Evolutionary conservation across 2,888 invertebrate genomes (phyloP).

Genomic region (Melieria crassipennis): DNA sequence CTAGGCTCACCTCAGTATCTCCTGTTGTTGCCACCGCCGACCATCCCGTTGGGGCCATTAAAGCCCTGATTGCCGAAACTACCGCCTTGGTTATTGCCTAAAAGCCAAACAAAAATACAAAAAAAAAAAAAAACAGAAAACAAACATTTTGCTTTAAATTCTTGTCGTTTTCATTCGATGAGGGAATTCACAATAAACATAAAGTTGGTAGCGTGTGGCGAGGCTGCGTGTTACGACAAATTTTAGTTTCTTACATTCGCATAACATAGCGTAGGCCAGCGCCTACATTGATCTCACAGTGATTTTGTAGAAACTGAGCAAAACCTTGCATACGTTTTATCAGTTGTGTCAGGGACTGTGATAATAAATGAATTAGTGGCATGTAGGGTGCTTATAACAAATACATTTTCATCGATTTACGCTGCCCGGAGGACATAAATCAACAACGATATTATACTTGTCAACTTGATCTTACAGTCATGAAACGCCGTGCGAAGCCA

Average conservation of each 20-base stretch:
- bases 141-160: constrained; percentile 36
- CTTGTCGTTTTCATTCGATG: too few species aligned
- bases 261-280: constrained; percentile 64
- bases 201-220: constrained; percentile 54
- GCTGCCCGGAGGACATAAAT: constrained; percentile 41
- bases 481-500: constrained; percentile 60
- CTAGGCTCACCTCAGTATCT: constrained; percentile 64
- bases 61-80: constrained; percentile 68
- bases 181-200: constrained; percentile 48
- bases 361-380: constrained; percentile 10
- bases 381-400: constrained; percentile 42
- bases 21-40: constrained; percentile 63
- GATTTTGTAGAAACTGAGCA: constrained; percentile 45
- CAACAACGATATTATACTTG: constrained; percentile 58
- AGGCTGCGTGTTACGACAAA: constrained; percentile 65
- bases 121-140: constrained; percentile 20
- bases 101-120: constrained; percentile 29
- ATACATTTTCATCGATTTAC: constrained; percentile 56
- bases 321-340: constrained; percentile 44
- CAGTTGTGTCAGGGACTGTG: constrained; percentile 45
- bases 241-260: constrained; percentile 50
- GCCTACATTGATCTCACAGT: constrained; percentile 51
- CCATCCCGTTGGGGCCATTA: constrained; percentile 59
- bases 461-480: constrained; percentile 59
- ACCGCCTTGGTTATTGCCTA: constrained; percentile 68